phyloP scores from a whole-genome alignment of 2,113 vertebrate species.

The Cheilinus undulatus region DNA sequence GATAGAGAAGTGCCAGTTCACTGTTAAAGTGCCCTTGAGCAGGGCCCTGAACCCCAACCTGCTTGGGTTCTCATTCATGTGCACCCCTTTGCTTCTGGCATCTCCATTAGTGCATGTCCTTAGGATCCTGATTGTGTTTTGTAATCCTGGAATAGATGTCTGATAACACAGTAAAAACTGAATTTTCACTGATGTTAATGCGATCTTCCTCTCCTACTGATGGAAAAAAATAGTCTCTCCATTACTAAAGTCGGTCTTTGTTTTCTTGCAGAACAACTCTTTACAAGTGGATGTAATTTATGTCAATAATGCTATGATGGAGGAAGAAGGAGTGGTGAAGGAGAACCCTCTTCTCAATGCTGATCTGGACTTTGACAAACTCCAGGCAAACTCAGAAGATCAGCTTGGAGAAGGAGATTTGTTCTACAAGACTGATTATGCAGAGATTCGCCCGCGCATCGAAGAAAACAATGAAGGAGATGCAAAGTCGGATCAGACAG shows the following conservation, averaged over 20 bases:
- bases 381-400: constrained; percentile 2
- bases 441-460: constrained; percentile 29
- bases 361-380: constrained; percentile 40
- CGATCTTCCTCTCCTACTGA: too few species aligned
- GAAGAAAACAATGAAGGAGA: not conserved
- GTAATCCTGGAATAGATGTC: too few species aligned
- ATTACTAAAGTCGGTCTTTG: not conserved
- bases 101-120: too few species aligned
- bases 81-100: too few species aligned
- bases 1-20: too few species aligned
- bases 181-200: too few species aligned
- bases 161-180: too few species aligned
- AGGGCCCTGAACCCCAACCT: too few species aligned
- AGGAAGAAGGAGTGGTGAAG: not conserved
- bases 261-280: constrained; percentile 31
- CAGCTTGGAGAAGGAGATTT: constrained; percentile 3
- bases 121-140: too few species aligned
- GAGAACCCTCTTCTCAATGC: constrained; percentile 28
- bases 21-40: too few species aligned
- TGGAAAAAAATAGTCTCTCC: too few species aligned
- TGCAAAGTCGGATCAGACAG: constrained; percentile 2
- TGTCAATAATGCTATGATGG: constrained; percentile 35
- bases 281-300: constrained; percentile 25
- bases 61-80: too few species aligned
- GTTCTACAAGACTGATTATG: constrained; percentile 37